These are phyloP conservation scores for Solenopsis invicta DNA, from an alignment of 1,140 invertebrate species.

Conservation along the genomic window DNA sequence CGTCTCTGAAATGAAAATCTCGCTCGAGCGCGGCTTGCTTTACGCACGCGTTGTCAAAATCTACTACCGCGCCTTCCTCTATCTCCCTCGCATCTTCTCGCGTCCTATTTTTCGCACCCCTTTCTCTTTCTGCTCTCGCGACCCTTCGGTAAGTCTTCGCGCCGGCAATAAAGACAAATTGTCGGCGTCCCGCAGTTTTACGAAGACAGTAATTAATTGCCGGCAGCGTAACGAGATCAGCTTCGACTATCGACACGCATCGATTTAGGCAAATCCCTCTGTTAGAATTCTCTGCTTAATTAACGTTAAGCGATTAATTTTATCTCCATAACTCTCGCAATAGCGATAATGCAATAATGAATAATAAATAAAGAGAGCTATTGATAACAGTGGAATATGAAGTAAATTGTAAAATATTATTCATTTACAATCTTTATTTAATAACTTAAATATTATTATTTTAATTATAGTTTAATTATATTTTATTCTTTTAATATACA, in stretches of 20 bases:
- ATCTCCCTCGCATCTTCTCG: neutral
- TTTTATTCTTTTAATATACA: neutral
- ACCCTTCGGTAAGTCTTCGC: constrained; percentile 76
- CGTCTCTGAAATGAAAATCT: neutral
- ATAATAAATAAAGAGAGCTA: neutral
- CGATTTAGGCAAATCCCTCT: constrained; percentile 23
- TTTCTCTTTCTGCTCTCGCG: neutral
- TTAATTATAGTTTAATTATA: constrained; percentile 8
- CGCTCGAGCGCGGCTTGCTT: neutral
- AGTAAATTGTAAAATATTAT: neutral
- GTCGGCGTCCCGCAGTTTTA: constrained; percentile 77
- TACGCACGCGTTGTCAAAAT: constrained; percentile 11
- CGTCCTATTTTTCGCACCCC: constrained; percentile 27
- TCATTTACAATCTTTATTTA: neutral
- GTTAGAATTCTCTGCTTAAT: constrained; percentile 28
- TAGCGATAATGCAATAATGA: neutral
- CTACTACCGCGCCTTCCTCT: neutral
- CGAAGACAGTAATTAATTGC: constrained; percentile 81
- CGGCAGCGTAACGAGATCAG: constrained; percentile 60
- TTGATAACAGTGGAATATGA: neutral
- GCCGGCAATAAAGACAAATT: constrained; percentile 83
- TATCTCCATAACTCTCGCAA: neutral
- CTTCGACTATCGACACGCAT: constrained; percentile 38
- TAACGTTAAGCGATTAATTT: neutral
- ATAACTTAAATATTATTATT: neutral